phyloP scores from a whole-genome alignment of 2,113 vertebrate species.

The Rhea americana region DNA sequence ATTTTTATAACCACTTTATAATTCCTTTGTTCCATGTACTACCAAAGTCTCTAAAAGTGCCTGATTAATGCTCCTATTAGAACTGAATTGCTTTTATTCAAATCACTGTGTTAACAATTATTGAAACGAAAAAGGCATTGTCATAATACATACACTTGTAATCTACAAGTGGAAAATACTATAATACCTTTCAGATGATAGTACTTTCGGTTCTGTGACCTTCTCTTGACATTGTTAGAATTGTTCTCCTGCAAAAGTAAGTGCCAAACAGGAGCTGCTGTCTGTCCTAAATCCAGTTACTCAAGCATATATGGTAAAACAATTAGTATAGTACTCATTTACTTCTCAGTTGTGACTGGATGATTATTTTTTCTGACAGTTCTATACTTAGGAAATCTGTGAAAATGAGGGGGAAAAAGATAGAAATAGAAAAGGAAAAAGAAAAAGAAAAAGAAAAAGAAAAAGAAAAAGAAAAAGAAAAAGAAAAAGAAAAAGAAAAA shows the following conservation, averaged over 20 bases:
- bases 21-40: slow-evolving; percentile 55
- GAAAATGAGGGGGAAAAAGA: background rate
- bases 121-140: slow-evolving; percentile 45
- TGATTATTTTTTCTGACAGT: background rate
- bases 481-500: background rate
- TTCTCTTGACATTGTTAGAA: background rate
- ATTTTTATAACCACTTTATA: slow-evolving; percentile 65
- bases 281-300: background rate
- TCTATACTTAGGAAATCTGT: background rate
- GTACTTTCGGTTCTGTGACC: background rate
- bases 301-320: background rate
- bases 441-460: background rate
- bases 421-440: background rate
- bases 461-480: background rate
- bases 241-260: background rate
- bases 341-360: background rate
- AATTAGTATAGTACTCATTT: background rate
- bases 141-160: slow-evolving; percentile 5
- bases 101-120: slow-evolving; percentile 35
- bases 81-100: slow-evolving; percentile 58
- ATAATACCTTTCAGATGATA: background rate
- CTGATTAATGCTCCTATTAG: slow-evolving; percentile 55
- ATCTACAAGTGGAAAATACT: slow-evolving; percentile 27
- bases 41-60: slow-evolving; percentile 33
- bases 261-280: background rate